Percentiles rank a stretch among this genome's conserved stretches.
Evolutionary conservation across 2,888 invertebrate genomes (phyloP).

Genomic region (Agriopis aurantiaria): DNA sequence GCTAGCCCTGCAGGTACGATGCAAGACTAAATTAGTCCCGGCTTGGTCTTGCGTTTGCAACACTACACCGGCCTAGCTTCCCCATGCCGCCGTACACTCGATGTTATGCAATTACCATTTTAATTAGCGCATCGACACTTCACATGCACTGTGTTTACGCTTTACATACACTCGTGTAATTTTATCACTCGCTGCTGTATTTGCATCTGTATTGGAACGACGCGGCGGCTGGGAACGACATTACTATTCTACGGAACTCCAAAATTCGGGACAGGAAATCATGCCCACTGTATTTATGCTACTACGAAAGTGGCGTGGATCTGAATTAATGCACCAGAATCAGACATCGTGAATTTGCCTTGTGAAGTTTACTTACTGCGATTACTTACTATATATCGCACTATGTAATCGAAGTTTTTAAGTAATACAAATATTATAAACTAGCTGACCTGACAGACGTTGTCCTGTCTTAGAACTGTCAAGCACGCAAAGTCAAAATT

Average conservation of each 20-base stretch:
- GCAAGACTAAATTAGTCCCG: not conserved
- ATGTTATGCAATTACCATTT: constrained; percentile 27
- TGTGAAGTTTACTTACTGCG: too few species aligned
- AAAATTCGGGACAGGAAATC: not conserved
- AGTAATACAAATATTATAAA: too few species aligned
- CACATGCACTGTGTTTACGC: constrained; percentile 18
- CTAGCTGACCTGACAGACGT: too few species aligned
- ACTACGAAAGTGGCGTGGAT: too few species aligned
- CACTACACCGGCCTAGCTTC: not conserved
- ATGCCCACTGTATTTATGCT: too few species aligned
- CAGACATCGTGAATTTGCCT: too few species aligned
- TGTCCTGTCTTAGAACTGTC: too few species aligned
- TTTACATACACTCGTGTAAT: constrained; percentile 12
- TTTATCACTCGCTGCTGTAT: constrained; percentile 12
- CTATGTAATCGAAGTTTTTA: too few species aligned
- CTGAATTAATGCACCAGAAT: too few species aligned
- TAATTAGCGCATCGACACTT: constrained; percentile 29
- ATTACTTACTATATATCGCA: too few species aligned
- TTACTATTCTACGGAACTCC: not conserved
- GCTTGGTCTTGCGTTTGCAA: not conserved
- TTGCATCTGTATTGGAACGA: constrained; percentile 5
- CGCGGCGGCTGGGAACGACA: not conserved
- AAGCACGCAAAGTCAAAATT: too few species aligned
- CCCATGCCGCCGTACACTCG: not conserved
- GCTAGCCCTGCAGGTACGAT: too few species aligned